These are phyloP conservation scores for Steinernema khuongi DNA, from an alignment of 1,140 invertebrate species.

Conservation along the genomic window DNA sequence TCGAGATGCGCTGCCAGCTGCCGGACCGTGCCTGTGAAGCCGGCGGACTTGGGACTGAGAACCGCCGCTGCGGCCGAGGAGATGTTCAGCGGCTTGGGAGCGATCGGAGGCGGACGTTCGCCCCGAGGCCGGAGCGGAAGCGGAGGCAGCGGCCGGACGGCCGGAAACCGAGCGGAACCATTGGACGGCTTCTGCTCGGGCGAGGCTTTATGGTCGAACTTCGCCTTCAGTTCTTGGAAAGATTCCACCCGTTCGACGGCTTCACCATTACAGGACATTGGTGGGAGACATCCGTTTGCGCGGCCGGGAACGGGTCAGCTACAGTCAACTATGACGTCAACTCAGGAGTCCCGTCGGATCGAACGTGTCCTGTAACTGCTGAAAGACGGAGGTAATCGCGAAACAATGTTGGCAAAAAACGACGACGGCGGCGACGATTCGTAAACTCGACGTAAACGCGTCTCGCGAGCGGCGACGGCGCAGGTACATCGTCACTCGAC, in stretches of 20 bases:
- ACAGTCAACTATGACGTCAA: too few species aligned
- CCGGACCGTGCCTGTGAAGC: background rate
- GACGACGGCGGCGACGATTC: background rate
- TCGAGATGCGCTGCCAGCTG: background rate
- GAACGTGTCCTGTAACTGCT: too few species aligned
- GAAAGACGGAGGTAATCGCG: background rate
- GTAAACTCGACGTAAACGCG: background rate
- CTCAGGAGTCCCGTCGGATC: too few species aligned
- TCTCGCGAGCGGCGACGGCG: background rate
- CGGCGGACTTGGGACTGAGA: background rate
- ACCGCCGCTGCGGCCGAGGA: background rate
- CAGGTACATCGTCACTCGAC: background rate
- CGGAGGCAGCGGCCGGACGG: background rate
- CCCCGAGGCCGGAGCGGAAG: background rate
- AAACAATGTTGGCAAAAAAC: background rate
- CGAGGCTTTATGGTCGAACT: background rate
- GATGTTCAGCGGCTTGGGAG: background rate
- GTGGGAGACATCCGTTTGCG: background rate
- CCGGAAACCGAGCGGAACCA: background rate
- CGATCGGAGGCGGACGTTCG: background rate
- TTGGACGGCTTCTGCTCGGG: background rate
- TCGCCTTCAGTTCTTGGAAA: background rate
- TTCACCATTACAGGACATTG: constrained; percentile 13
- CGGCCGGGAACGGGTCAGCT: too few species aligned
- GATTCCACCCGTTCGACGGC: constrained; percentile 12